Conservation (phyloP, 2,113 vertebrate species). For the human (Homo sapiens) region GRCh38 chr4:163969501-163970000, state of each 20-base stretch:
- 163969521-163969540: conserved; percentile 48
- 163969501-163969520: neutral
- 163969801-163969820: neutral
- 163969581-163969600: conserved; percentile 40
- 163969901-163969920: neutral
- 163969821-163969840: rapidly evolving
- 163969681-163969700: neutral
- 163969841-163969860: neutral
- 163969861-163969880: neutral
- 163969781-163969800: neutral
- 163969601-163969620: conserved; percentile 39
- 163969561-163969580: neutral
- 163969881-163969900: neutral
- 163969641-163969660: conserved; percentile 62
- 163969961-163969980: neutral
- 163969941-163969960: neutral
- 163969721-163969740: neutral
- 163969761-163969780: neutral
- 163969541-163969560: conserved; percentile 49
- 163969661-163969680: conserved; percentile 41
- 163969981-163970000: neutral
- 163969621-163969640: conserved; percentile 53
- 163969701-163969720: conserved; percentile 27
- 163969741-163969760: conserved; percentile 30
- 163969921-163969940: neutral